phyloP scores from a whole-genome alignment of 1,140 invertebrate genomes.

The Trichonephila inaurata region DNA sequence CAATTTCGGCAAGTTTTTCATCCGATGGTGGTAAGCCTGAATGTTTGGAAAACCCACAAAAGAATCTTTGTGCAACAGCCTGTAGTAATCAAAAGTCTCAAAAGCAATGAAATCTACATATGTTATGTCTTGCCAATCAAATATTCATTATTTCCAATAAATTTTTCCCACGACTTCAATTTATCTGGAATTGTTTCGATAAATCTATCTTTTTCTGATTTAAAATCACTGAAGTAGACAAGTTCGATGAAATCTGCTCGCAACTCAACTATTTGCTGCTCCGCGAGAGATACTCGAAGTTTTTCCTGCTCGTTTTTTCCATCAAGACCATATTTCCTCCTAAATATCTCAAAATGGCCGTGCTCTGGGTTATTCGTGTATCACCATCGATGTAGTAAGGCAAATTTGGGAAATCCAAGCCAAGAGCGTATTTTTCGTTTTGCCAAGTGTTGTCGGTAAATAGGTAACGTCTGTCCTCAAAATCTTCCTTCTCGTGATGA shows the following conservation, averaged over 20 bases:
- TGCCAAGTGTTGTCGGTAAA: slow-evolving; percentile 77
- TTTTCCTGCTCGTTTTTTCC: slow-evolving; percentile 80
- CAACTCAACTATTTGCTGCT: slow-evolving; percentile 82
- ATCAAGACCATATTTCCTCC: slow-evolving; percentile 79
- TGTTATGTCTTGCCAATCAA: slow-evolving; percentile 82
- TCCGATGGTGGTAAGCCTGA: slow-evolving; percentile 80
- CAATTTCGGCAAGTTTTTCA: slow-evolving; percentile 80
- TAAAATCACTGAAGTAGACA: slow-evolving; percentile 59
- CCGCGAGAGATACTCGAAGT: slow-evolving; percentile 81
- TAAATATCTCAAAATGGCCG: slow-evolving; percentile 83
- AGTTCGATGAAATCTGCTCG: slow-evolving; percentile 79
- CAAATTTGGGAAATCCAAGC: slow-evolving; percentile 80
- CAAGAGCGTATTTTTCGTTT: slow-evolving; percentile 79
- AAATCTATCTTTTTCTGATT: slow-evolving; percentile 74
- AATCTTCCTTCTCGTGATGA: slow-evolving; percentile 86
- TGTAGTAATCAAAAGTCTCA: slow-evolving; percentile 82
- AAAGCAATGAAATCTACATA: slow-evolving; percentile 83
- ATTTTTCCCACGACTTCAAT: slow-evolving; percentile 80
- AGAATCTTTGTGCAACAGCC: slow-evolving; percentile 79
- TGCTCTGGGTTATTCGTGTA: slow-evolving; percentile 80
- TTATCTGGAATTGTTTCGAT: slow-evolving; percentile 79
- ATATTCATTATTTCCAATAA: slow-evolving; percentile 81
- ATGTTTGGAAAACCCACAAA: slow-evolving; percentile 81
- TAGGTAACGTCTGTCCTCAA: slow-evolving; percentile 84
- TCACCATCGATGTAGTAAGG: slow-evolving; percentile 78